phyloP scores from a whole-genome alignment of 1,140 invertebrate genomes.

The Leptinotarsa lineolata region DNA sequence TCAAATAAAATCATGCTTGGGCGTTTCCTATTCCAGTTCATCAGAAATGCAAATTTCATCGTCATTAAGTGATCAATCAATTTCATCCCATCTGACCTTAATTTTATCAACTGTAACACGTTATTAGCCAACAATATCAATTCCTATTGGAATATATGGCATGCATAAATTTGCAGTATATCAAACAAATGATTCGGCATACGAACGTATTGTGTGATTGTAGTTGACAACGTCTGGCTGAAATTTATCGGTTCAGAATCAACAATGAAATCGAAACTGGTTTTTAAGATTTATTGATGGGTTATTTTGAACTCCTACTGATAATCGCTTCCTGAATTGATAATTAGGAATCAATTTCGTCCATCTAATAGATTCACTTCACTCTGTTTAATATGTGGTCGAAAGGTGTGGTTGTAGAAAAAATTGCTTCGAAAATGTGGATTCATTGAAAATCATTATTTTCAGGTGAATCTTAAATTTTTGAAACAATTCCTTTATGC shows the following conservation, averaged over 20 bases:
- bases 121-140: constrained; percentile 13
- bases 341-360: neutral
- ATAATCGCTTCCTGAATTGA: neutral
- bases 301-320: neutral
- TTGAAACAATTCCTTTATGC: too few species aligned
- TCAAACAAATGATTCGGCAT: neutral
- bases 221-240: neutral
- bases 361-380: too few species aligned
- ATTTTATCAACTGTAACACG: constrained; percentile 9
- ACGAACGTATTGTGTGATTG: neutral
- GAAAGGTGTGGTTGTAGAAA: too few species aligned
- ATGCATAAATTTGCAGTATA: constrained; percentile 20
- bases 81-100: constrained; percentile 7
- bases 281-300: constrained; percentile 9
- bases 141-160: constrained; percentile 3
- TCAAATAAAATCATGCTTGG: neutral
- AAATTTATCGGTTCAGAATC: neutral
- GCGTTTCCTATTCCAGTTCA: neutral
- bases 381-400: too few species aligned
- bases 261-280: neutral
- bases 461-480: too few species aligned
- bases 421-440: too few species aligned
- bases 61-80: neutral
- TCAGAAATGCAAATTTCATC: neutral
- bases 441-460: too few species aligned